phyloP scores from a whole-genome alignment of 2,113 vertebrate species.

The Pseudorhombus dupliciocellatus region DNA sequence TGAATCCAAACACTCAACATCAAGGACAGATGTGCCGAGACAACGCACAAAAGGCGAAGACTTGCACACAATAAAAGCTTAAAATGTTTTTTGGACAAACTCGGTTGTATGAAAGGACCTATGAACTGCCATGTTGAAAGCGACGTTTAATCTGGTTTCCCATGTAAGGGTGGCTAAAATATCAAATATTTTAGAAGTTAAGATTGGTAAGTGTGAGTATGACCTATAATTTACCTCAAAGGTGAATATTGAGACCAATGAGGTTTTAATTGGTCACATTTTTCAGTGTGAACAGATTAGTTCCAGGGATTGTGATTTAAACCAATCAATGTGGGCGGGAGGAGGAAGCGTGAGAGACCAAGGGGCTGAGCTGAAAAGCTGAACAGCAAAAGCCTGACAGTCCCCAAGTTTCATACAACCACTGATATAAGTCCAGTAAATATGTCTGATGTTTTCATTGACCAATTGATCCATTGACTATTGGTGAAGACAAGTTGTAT shows the following conservation, averaged over 20 bases:
- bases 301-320: neutral
- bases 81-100: neutral
- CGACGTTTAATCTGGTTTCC: slow-evolving; percentile 4
- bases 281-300: neutral
- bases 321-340: slow-evolving; percentile 24
- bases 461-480: no score
- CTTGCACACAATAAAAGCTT: slow-evolving; percentile 3
- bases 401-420: neutral
- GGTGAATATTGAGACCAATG: neutral
- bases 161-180: no score
- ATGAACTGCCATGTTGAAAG: neutral
- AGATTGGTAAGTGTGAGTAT: neutral
- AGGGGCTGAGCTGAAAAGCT: slow-evolving; percentile 3
- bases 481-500: no score
- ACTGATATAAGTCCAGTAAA: no score
- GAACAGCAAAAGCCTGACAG: slow-evolving; percentile 8
- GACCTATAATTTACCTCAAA: no score
- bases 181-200: neutral
- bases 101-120: neutral
- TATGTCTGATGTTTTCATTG: no score
- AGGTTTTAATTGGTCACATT: neutral
- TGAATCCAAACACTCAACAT: slow-evolving; percentile 30
- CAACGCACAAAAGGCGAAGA: neutral
- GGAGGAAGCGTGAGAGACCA: neutral
- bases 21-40: slow-evolving; percentile 34